Evolutionary conservation across 2,113 vertebrate species (phyloP), one percentile per base, ranked within the genome.

Genomic region (Chlorodrepanis virens): DNA sequence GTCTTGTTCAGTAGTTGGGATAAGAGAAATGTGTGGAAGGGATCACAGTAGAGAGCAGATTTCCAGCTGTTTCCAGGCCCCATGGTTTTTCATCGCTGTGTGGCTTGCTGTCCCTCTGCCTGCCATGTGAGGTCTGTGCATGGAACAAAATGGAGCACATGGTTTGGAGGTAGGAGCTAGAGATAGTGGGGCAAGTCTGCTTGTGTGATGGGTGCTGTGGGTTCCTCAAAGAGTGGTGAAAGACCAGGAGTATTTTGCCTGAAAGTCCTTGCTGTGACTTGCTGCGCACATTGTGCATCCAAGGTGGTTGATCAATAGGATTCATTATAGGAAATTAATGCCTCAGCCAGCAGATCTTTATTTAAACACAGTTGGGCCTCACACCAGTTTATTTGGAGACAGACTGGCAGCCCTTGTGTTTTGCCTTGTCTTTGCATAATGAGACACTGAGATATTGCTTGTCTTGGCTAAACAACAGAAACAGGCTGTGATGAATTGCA

Each of bases 351-450:
- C 40, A 57, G 70, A 61, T 53, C 31, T 86, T 87, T 70, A 20
- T 56, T 65, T 79, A 53, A n/a, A 21, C 14, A 14, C 22, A 44
- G 24, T 69, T 7, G 6, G 72, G 39, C 31, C 63, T 93, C 61
- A 44, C n/a, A n/a, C 12, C 22, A n/a, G 35, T 42, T 93, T 69
- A 14, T 67, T 18, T 37, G 75, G 65, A 92, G 59, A 39, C n/a
- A 53, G 68, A 21, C 42, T 79, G 42, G 6, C 57, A 85, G 33
- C 39, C n/a, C 54, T 65, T 0, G 0, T 80, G 84, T 88, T 96
- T 94, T 91, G 35, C 91, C 70, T 91, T 85, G 74, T 61, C 69
- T 87, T 56, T 93, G 78, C 63, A 69, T 85, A 93, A 86, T 53
- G 24, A 86, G 59, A 88, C 68, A 83, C 14, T 16, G 0, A 80